A percentile compares a stretch with the other conserved stretches of the same genome.
phyloP scores from a whole-genome alignment of 2,113 vertebrate genomes.

The Elgaria multicarinata region DNA sequence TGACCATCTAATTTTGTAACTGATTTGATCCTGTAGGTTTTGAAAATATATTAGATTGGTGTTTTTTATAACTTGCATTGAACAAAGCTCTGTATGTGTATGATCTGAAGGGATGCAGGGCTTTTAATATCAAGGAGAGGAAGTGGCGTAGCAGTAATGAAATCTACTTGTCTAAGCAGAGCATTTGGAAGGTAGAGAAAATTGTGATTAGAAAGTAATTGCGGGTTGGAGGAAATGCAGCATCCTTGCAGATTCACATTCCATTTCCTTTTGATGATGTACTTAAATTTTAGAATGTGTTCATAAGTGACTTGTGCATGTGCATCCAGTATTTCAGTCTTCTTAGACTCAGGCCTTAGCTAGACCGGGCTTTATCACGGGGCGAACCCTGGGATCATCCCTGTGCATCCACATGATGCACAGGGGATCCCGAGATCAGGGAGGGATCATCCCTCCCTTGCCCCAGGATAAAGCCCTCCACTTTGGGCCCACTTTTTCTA shows the following conservation, averaged over 20 bases:
- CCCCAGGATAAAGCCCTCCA: too few relatives aligned
- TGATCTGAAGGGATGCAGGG: constrained; percentile 54
- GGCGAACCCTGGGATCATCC: too few relatives aligned
- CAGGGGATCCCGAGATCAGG: too few relatives aligned
- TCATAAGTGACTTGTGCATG: constrained; percentile 6
- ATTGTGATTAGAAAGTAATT: constrained; percentile 57
- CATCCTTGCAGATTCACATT: constrained; percentile 29
- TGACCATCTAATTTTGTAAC: constrained; percentile 51
- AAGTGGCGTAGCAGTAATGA: constrained; percentile 50
- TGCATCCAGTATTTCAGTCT: constrained; percentile 2
- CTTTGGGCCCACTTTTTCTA: too few relatives aligned
- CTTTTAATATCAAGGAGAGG: constrained; percentile 63
- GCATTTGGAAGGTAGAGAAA: constrained; percentile 49
- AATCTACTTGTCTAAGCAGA: constrained; percentile 53
- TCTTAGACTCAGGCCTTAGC: too few relatives aligned
- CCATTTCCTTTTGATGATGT: constrained; percentile 43
- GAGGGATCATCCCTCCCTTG: too few relatives aligned
- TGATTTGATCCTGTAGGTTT: constrained; percentile 59
- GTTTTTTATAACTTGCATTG: constrained; percentile 58
- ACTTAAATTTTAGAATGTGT: constrained; percentile 29
- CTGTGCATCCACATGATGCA: too few relatives aligned
- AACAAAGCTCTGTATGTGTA: constrained; percentile 57
- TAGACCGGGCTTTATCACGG: too few relatives aligned
- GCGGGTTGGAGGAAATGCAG: constrained; percentile 23
- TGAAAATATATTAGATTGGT: constrained; percentile 55